Conservation (phyloP, 2,113 vertebrate genomes). For the Austrofundulus limnaeus region DNA sequence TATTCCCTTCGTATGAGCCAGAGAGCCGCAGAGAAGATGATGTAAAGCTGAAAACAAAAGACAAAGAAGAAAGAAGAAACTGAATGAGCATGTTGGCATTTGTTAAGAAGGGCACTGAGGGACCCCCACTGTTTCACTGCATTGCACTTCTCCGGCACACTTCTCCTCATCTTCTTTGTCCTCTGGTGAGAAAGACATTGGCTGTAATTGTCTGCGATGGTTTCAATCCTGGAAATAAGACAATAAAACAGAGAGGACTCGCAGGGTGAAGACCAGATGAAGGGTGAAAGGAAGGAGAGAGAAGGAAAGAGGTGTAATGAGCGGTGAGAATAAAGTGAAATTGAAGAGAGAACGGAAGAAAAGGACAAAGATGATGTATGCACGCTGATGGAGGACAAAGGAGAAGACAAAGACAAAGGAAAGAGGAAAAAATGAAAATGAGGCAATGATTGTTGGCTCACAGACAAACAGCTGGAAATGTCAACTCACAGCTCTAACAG, state of each 20-base stretch:
- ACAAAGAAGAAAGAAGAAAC: slow-evolving; percentile 14
- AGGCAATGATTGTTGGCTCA: neutral
- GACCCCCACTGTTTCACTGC: slow-evolving; percentile 42
- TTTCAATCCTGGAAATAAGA: slow-evolving; percentile 45
- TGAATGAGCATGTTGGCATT: slow-evolving; percentile 60
- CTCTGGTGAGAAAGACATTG: slow-evolving; percentile 38
- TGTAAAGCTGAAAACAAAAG: slow-evolving; percentile 65
- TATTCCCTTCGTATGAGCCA: slow-evolving; percentile 29
- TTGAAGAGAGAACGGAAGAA: slow-evolving; percentile 9
- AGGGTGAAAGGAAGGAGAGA: slow-evolving; percentile 16
- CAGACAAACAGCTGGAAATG: no score
- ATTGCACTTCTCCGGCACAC: slow-evolving; percentile 41
- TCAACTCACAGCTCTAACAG: no score
- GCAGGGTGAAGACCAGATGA: slow-evolving; percentile 39
- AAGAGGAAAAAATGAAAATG: no score
- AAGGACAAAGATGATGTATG: slow-evolving; percentile 38
- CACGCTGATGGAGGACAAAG: slow-evolving; percentile 11
- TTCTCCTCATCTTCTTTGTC: slow-evolving; percentile 48
- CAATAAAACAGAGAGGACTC: slow-evolving; percentile 16
- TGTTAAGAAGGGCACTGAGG: slow-evolving; percentile 54
- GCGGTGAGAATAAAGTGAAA: slow-evolving; percentile 41
- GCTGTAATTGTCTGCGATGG: slow-evolving; percentile 55
- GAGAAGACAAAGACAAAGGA: neutral
- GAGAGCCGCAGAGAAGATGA: slow-evolving; percentile 47
- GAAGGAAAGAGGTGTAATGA: slow-evolving; percentile 20